Evolutionary conservation across 2,113 vertebrate species (phyloP).

Genomic region (Tachysurus vachellii): DNA sequence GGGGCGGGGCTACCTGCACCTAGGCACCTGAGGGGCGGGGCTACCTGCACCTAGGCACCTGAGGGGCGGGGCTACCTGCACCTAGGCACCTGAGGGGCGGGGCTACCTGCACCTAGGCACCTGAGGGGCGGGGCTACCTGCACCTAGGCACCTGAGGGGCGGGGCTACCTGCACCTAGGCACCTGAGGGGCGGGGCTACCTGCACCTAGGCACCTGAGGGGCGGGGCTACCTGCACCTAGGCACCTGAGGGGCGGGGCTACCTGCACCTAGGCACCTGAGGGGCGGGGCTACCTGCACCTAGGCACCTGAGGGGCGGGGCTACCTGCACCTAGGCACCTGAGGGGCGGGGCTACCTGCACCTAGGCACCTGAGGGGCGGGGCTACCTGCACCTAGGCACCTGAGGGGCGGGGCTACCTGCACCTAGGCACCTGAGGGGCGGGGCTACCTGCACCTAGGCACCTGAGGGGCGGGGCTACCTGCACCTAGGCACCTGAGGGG

Average conservation of each 20-base stretch:
- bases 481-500: no score
- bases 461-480: conserved; percentile 30
- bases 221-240: background rate
- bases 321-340: conserved; percentile 51
- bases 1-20: conserved; percentile 48
- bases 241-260: no score
- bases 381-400: no score
- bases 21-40: conserved; percentile 51
- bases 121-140: background rate
- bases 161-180: background rate
- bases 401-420: conserved; percentile 36
- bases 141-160: conserved; percentile 19
- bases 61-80: no score
- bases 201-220: conserved; percentile 52
- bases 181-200: conserved; percentile 55
- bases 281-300: conserved; percentile 26
- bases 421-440: conserved; percentile 54
- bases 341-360: background rate
- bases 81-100: conserved; percentile 56
- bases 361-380: no score
- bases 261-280: no score
- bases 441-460: conserved; percentile 43
- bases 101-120: conserved; percentile 48
- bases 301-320: conserved; percentile 55
- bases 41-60: no score